Evolutionary conservation across 53 echinoderm and acorn worm species (phyloP).

Genomic region (Astropecten irregularis): DNA sequence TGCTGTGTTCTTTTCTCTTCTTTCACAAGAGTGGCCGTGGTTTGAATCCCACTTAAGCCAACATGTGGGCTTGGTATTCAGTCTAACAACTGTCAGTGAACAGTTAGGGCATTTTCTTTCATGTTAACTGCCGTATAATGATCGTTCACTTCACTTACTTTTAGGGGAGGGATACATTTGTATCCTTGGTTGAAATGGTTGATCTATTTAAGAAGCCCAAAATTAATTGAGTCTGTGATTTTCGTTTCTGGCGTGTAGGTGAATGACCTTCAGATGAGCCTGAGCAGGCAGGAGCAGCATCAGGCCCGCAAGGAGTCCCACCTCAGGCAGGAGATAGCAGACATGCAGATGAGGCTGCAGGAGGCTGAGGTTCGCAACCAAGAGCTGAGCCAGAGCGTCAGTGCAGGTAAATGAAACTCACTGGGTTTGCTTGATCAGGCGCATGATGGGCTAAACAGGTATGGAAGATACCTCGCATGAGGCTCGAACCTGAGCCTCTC

Average conservation of each 20-base stretch:
- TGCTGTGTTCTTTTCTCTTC: neutral
- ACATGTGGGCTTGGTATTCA: too few species aligned
- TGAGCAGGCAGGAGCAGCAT: conserved; percentile 87
- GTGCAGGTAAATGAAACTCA: conserved; percentile 75
- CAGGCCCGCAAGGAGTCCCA: conserved; percentile 80
- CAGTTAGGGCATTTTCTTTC: too few species aligned
- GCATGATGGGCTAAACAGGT: too few species aligned
- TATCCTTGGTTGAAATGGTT: too few species aligned
- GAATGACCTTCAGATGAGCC: conserved; percentile 88
- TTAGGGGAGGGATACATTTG: too few species aligned
- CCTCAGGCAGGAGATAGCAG: conserved; percentile 86
- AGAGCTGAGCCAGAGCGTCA: conserved; percentile 95
- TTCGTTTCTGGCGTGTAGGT: conserved; percentile 52
- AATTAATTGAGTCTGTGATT: too few species aligned
- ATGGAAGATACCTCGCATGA: too few species aligned
- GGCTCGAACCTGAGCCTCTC: too few species aligned
- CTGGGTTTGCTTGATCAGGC: too few species aligned
- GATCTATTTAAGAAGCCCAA: too few species aligned
- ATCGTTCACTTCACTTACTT: neutral
- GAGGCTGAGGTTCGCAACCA: conserved; percentile 93
- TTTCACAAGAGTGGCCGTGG: neutral
- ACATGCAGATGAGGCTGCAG: conserved; percentile 88
- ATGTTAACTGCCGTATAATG: too few species aligned
- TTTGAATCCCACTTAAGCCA: neutral
- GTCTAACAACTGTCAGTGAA: too few species aligned